Conservation (phyloP, 2,113 vertebrate species). For the Athene noctua region DNA sequence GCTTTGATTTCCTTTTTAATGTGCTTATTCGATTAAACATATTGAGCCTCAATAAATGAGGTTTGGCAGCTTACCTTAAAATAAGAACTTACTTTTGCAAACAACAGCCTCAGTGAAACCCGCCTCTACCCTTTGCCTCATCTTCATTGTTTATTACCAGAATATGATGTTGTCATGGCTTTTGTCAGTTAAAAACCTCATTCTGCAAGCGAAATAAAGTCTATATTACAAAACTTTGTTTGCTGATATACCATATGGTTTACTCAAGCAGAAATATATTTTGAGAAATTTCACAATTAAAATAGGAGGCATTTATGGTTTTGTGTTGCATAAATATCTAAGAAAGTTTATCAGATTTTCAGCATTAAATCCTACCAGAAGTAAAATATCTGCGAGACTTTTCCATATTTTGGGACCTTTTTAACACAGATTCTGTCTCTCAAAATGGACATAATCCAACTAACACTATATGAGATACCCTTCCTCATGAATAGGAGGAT, state of each 20-base stretch:
- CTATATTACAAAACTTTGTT: not conserved
- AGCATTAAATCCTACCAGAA: not conserved
- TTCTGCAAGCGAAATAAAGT: not conserved
- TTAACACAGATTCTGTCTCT: not conserved
- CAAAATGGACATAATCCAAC: not conserved
- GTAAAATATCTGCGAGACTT: not conserved
- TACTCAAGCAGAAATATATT: not conserved
- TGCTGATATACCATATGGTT: not conserved
- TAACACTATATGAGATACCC: not conserved
- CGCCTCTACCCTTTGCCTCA: not conserved
- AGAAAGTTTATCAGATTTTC: not conserved
- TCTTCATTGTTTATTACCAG: not conserved
- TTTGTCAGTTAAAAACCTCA: not conserved
- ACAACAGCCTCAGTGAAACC: not conserved
- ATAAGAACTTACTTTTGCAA: not conserved
- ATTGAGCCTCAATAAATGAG: not conserved
- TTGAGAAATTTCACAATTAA: not conserved
- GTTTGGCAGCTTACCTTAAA: not conserved
- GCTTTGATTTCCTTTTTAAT: not conserved
- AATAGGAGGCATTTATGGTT: not conserved
- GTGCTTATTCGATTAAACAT: not conserved
- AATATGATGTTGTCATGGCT: accelerated
- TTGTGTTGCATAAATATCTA: not conserved
- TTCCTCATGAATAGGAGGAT: not conserved
- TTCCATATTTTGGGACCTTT: not conserved